These are phyloP conservation scores for Brotogeris chrysoptera DNA, from an alignment of 2,797 vertebrate species.

Conservation along the genomic window DNA sequence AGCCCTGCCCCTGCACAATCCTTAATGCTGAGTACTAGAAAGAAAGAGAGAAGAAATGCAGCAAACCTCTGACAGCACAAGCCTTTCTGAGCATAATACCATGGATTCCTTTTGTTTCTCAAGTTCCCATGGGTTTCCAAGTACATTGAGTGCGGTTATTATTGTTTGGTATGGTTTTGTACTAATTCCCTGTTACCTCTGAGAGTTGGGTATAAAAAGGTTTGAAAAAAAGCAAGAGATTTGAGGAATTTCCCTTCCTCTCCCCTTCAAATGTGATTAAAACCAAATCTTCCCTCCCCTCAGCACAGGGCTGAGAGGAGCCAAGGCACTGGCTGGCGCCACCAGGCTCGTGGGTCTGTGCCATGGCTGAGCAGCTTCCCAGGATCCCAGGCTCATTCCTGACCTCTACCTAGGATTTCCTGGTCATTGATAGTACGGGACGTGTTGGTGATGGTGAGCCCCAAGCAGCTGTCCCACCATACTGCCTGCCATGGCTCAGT, in stretches of 20 bases:
- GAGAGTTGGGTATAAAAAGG: background rate
- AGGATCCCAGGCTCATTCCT: background rate
- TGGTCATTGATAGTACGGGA: background rate
- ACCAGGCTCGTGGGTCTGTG: background rate
- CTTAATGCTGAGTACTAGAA: rapidly evolving
- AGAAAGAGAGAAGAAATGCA: background rate
- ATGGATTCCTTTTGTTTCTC: background rate
- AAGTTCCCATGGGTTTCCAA: background rate
- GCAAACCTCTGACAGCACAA: background rate
- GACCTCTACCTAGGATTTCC: background rate
- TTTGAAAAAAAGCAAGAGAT: background rate
- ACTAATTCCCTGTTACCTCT: conserved; percentile 13
- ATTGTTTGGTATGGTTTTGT: background rate
- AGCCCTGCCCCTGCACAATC: background rate
- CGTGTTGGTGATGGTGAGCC: rapidly evolving
- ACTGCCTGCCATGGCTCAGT: rapidly evolving
- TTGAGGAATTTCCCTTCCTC: background rate
- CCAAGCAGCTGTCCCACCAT: rapidly evolving
- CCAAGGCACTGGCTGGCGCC: background rate
- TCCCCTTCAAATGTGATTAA: background rate
- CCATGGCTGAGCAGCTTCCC: background rate
- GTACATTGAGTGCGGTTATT: background rate
- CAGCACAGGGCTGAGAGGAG: rapidly evolving
- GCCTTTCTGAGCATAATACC: background rate
- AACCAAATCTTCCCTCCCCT: background rate